Evolutionary conservation across 2,888 invertebrate species (phyloP).

Genomic region (Shargacucullia verbasci): DNA sequence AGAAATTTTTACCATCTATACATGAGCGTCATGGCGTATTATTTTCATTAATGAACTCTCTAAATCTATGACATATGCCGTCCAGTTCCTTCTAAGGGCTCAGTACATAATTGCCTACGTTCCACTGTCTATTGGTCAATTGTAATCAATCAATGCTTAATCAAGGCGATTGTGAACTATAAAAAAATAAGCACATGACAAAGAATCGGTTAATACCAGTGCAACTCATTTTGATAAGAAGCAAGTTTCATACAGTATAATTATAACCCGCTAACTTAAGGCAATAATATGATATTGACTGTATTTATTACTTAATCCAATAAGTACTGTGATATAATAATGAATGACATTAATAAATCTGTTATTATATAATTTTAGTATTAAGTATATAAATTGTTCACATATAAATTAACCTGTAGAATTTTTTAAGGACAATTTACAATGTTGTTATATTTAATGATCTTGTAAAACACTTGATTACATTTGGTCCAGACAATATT

Average conservation of each 20-base stretch:
- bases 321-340: constrained; percentile 69
- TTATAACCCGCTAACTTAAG: constrained; percentile 27
- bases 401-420: constrained; percentile 49
- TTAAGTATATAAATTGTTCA: constrained; percentile 55
- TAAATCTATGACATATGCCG: no score
- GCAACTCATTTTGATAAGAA: constrained; percentile 19
- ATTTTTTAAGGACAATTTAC: constrained; percentile 56
- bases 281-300: constrained; percentile 59
- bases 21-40: no score
- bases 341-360: constrained; percentile 67
- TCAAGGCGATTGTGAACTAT: no score
- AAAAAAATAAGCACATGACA: no score
- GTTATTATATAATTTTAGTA: constrained; percentile 55
- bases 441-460: constrained; percentile 43
- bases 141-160: no score
- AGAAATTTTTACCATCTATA: background rate
- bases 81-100: no score
- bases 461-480: constrained; percentile 46
- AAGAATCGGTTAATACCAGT: constrained; percentile 40
- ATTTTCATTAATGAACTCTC: no score
- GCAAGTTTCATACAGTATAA: constrained; percentile 21
- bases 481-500: constrained; percentile 79
- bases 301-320: constrained; percentile 61
- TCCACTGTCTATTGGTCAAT: no score
- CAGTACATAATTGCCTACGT: no score